Evolutionary conservation across 2,113 vertebrate genomes (phyloP).

Genomic region (Bubo bubo): DNA sequence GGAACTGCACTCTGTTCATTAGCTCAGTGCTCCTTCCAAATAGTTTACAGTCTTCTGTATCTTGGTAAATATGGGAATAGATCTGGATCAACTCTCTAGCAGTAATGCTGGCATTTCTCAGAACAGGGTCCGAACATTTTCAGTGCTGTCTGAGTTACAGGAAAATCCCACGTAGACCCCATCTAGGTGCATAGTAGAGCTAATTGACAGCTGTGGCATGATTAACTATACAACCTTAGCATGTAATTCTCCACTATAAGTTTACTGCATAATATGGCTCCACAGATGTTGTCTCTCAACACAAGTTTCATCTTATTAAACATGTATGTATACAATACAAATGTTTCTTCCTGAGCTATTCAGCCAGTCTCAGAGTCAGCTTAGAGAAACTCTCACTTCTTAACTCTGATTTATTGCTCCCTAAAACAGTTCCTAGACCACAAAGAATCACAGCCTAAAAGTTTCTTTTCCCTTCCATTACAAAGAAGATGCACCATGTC

Average conservation of each 20-base stretch:
- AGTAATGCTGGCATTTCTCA: neutral
- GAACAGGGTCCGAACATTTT: neutral
- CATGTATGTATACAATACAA: neutral
- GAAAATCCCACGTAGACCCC: neutral
- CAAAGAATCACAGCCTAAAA: neutral
- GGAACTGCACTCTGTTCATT: neutral
- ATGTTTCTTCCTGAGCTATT: neutral
- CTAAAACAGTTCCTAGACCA: neutral
- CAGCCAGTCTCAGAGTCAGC: neutral
- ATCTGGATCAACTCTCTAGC: neutral
- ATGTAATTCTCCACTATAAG: neutral
- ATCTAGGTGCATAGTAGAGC: neutral
- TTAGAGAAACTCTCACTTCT: neutral
- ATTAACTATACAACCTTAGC: neutral
- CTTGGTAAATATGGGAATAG: neutral
- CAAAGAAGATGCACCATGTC: no score
- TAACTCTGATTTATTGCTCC: neutral
- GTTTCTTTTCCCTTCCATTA: neutral
- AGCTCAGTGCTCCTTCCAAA: neutral
- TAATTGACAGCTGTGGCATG: neutral
- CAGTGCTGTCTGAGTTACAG: neutral
- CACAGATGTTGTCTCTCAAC: neutral
- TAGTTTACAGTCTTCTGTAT: neutral
- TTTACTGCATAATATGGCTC: neutral
- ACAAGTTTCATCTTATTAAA: neutral